Conservation (phyloP, 2,113 vertebrate species). For the Oxygymnocypris stewartii region DNA sequence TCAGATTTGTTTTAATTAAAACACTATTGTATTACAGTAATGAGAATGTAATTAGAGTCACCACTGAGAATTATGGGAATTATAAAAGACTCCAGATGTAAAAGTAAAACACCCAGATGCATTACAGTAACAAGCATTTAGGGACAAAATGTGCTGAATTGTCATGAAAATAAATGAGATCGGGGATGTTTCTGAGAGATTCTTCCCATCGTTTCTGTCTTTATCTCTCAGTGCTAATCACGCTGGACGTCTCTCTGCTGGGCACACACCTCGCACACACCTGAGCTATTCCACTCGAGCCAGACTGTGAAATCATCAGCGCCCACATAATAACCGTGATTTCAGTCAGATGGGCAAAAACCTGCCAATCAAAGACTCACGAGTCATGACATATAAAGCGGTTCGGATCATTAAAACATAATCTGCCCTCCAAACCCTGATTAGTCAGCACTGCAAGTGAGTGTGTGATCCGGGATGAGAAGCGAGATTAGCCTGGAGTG, state of each 20-base stretch:
- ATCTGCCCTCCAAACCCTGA: conserved; percentile 31
- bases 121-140: neutral
- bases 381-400: neutral
- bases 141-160: neutral
- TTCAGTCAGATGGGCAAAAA: conserved; percentile 32
- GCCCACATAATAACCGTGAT: conserved; percentile 8
- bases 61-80: neutral
- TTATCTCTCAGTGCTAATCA: conserved; percentile 18
- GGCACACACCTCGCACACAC: neutral
- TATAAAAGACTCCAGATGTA: neutral
- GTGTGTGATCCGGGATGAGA: neutral
- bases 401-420: neutral
- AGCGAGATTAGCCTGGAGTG: conserved; percentile 18
- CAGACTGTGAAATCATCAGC: neutral
- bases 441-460: neutral
- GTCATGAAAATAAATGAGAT: neutral
- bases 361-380: conserved; percentile 19
- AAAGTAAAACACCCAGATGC: neutral
- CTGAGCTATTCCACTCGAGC: conserved; percentile 2
- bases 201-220: neutral
- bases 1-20: neutral
- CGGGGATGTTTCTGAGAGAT: too few species aligned
- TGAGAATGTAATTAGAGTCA: neutral
- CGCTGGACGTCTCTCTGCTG: neutral
- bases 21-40: neutral